phyloP scores from a whole-genome alignment of 2,797 vertebrate species.

The Pogonophryne albipinna region DNA sequence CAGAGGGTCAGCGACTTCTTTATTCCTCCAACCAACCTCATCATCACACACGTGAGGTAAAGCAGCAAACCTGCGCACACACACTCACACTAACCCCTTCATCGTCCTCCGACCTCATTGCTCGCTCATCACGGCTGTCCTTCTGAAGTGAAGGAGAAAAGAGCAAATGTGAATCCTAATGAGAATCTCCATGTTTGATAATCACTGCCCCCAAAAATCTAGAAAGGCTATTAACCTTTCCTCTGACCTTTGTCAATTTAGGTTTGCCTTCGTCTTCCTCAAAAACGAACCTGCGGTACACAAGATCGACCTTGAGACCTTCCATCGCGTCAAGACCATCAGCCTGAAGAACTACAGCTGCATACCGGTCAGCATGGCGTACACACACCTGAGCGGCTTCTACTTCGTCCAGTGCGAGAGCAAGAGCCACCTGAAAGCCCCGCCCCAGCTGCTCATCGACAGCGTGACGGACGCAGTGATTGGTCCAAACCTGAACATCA shows the following conservation, averaged over 20 bases:
- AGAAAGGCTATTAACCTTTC: constrained; percentile 78
- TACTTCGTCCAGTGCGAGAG: constrained; percentile 91
- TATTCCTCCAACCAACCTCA: constrained; percentile 96
- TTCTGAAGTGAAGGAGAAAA: constrained; percentile 59
- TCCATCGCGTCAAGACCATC: constrained; percentile 92
- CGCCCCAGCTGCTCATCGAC: constrained; percentile 91
- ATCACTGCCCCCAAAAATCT: constrained; percentile 40
- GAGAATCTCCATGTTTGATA: constrained; percentile 66
- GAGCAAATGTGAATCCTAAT: constrained; percentile 77
- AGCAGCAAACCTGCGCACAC: not conserved
- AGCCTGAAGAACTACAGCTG: constrained; percentile 88
- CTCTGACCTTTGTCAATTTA: constrained; percentile 76
- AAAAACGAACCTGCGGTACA: constrained; percentile 86
- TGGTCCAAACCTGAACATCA: constrained; percentile 85
- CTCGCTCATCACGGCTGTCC: constrained; percentile 52
- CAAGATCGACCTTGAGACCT: constrained; percentile 96
- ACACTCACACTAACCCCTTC: constrained; percentile 1
- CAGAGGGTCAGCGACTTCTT: constrained; percentile 92
- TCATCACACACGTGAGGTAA: constrained; percentile 98
- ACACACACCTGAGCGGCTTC: constrained; percentile 94
- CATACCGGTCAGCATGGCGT: constrained; percentile 90
- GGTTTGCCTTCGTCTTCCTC: constrained; percentile 96
- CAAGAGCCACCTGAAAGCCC: constrained; percentile 11
- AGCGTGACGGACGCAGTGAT: constrained; percentile 91
- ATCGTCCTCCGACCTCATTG: constrained; percentile 40